Evolutionary conservation across 2,888 invertebrate genomes (phyloP), one percentile per base, ranked within the genome.

Genomic region (Drosophila sordidula): DNA sequence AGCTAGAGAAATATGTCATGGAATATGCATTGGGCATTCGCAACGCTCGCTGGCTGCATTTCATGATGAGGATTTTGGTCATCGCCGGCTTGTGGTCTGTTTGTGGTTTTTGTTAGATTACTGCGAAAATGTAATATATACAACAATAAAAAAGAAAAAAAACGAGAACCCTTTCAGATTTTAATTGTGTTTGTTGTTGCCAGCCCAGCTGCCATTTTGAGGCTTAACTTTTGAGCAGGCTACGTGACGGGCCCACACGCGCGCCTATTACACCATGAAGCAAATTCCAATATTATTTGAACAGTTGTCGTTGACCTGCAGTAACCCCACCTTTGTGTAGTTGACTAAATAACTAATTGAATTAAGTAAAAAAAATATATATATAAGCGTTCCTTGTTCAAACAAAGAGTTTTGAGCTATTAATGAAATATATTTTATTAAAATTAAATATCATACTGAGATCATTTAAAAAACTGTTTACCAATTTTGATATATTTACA

Each of bases 221-320:
- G 89, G 87, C 87, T 89, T 80, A 87, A 70, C 62, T 64, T 62
- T 36, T 32, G 50, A 56, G 47, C 46, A 25, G 57, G 29, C 59
- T 84, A 85, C 85, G 85, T 86, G 85, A 67, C 78, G 68, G 44
- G 86, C 80, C 85, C 85, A 89, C 85, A 86, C 85, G 76, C 85
- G 88, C 75, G 83, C 77, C 86, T 89, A 78, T 87, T 89, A 86
- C 77, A 66, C 63, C 62, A 59, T 56, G 47, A 16, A 55, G 47
- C 64, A 62, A 61, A 63, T 47, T 64, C 57, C 46, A 6, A 38
- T 36, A 50, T 26, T 38, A 56, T 59, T 16, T 57, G 29, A 55
- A 44, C 66, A 55, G 57, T 70, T 70, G 65, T 26, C 22, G 51
- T 36, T 78, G 70, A 66, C 55, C 65, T 22, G 0, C 26, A 62